These are phyloP conservation scores for Tokudaia tokunoshimensis DNA, from an alignment of 2,797 vertebrate species.

Conservation along the genomic window DNA sequence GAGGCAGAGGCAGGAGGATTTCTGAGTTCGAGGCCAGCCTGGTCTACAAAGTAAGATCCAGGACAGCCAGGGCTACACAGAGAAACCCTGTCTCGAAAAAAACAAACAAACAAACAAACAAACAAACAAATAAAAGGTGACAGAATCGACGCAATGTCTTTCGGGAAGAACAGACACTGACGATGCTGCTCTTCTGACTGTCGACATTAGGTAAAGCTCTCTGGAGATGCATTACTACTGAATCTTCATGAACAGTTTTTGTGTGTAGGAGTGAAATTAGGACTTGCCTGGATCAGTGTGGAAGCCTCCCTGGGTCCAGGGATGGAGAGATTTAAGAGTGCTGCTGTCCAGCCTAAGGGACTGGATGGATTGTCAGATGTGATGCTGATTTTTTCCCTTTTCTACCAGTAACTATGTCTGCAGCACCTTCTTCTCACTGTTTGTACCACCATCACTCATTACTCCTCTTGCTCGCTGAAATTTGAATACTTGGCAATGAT, in stretches of 20 bases:
- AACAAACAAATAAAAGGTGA: too few species aligned
- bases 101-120: too few species aligned
- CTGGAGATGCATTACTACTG: background rate
- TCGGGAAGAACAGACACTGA: background rate
- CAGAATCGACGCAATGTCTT: background rate
- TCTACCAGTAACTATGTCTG: background rate
- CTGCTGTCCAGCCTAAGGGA: background rate
- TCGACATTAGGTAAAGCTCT: constrained; percentile 30
- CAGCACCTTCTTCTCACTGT: background rate
- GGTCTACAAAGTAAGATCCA: too few species aligned
- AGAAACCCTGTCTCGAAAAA: too few species aligned
- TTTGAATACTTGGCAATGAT: background rate
- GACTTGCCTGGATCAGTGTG: background rate
- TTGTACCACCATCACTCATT: background rate
- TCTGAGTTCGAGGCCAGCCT: too few species aligned
- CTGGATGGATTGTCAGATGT: background rate
- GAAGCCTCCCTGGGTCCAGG: background rate
- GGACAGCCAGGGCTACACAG: too few species aligned
- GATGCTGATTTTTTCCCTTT: background rate
- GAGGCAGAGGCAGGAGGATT: too few species aligned
- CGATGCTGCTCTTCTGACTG: constrained; percentile 11
- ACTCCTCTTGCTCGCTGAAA: background rate
- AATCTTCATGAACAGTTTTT: background rate
- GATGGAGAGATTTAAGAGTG: background rate
- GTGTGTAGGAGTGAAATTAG: background rate